Conservation (phyloP, 2,797 vertebrate species). For the Pristis pectinata region DNA sequence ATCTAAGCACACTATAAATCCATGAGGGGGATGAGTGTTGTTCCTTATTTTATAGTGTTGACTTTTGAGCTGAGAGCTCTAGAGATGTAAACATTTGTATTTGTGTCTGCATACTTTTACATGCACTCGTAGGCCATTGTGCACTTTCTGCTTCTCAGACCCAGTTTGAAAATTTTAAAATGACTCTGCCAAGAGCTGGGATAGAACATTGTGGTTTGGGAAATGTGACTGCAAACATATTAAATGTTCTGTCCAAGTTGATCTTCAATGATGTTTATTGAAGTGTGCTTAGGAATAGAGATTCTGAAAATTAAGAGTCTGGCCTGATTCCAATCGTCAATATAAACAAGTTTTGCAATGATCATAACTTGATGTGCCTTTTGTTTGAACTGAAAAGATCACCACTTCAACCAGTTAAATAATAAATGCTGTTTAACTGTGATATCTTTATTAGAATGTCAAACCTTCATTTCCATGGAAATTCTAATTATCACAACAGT, state of each 20-base stretch:
- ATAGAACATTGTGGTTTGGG: not conserved
- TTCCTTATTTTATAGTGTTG: not conserved
- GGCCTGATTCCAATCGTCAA: slow-evolving; percentile 3
- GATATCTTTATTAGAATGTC: not conserved
- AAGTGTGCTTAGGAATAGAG: not conserved
- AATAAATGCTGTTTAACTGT: not conserved
- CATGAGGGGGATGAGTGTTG: not conserved
- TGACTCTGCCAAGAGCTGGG: not conserved
- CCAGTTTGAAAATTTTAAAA: not conserved
- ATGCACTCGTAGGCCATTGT: not conserved
- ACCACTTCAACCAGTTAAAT: not conserved
- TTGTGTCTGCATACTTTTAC: not conserved
- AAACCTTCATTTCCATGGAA: not conserved
- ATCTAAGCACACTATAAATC: not conserved
- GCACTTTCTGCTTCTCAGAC: not conserved
- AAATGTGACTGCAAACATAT: not conserved
- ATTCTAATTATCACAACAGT: not conserved
- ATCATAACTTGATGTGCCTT: not conserved
- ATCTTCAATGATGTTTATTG: not conserved
- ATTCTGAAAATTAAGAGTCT: not conserved
- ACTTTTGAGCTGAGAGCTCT: not conserved
- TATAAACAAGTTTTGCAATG: not conserved
- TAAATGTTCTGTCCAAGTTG: not conserved
- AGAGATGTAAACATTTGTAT: not conserved
- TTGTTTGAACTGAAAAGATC: not conserved